Conservation (phyloP, 1,140 invertebrate genomes). For the Oedothorax gibbosus region DNA sequence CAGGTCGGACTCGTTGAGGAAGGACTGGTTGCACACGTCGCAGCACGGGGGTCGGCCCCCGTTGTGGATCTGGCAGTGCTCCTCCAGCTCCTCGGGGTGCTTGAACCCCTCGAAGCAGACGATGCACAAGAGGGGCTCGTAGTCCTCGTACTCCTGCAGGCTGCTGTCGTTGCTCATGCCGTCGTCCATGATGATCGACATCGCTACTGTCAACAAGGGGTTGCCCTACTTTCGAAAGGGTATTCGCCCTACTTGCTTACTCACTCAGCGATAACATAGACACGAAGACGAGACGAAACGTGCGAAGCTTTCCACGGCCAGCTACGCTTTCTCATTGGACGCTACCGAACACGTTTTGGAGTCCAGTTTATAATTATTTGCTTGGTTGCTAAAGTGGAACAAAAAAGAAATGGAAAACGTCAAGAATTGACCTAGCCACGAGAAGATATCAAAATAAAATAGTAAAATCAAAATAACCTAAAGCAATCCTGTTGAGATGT, state of each 20-base stretch:
- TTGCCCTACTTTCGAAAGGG: constrained; percentile 27
- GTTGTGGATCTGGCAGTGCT: constrained; percentile 55
- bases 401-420: neutral
- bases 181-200: constrained; percentile 51
- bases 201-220: constrained; percentile 7
- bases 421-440: too few species aligned
- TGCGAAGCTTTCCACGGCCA: constrained; percentile 9
- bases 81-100: constrained; percentile 50
- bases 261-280: constrained; percentile 26
- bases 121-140: constrained; percentile 46
- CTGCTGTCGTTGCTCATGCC: constrained; percentile 40
- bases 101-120: constrained; percentile 54
- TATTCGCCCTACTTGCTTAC: constrained; percentile 25
- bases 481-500: too few species aligned
- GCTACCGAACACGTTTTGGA: constrained; percentile 25
- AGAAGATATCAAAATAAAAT: too few species aligned
- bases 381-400: constrained; percentile 25
- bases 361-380: constrained; percentile 10
- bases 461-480: too few species aligned
- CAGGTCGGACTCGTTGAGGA: constrained; percentile 47
- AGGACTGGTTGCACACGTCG: constrained; percentile 51
- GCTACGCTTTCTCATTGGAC: constrained; percentile 20
- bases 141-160: constrained; percentile 50
- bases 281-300: constrained; percentile 20
- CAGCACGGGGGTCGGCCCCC: constrained; percentile 50